Conservation (phyloP, 2,797 vertebrate genomes). For the Acrocephalus scirpaceus region DNA sequence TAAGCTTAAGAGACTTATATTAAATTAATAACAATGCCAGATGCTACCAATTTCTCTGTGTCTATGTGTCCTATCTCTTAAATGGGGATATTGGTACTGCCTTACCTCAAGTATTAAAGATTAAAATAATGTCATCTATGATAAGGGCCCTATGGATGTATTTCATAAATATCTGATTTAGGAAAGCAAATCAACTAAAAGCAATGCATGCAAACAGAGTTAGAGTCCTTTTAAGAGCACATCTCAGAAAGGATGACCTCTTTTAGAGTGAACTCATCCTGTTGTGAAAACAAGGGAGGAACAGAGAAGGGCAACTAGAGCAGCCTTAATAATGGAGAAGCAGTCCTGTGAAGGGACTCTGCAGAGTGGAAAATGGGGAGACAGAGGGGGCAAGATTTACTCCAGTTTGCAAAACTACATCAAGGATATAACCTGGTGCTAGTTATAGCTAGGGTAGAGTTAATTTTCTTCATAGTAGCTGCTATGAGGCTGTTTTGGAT, state of each 20-base stretch:
- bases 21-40: background rate
- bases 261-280: background rate
- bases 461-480: background rate
- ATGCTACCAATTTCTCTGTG: background rate
- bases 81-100: background rate
- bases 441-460: background rate
- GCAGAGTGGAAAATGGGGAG: background rate
- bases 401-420: background rate
- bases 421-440: background rate
- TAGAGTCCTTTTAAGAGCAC: background rate
- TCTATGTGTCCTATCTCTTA: background rate
- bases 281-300: background rate
- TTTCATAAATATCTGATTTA: background rate
- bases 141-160: background rate
- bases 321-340: background rate
- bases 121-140: background rate
- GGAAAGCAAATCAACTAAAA: conserved; percentile 23
- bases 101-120: conserved; percentile 12
- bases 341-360: background rate
- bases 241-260: background rate
- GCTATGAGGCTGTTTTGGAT: background rate
- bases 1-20: conserved; percentile 13
- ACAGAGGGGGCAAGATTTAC: background rate
- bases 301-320: background rate
- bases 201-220: background rate